Conservation (phyloP, 2,113 vertebrate species). For the Alectura lathami region DNA sequence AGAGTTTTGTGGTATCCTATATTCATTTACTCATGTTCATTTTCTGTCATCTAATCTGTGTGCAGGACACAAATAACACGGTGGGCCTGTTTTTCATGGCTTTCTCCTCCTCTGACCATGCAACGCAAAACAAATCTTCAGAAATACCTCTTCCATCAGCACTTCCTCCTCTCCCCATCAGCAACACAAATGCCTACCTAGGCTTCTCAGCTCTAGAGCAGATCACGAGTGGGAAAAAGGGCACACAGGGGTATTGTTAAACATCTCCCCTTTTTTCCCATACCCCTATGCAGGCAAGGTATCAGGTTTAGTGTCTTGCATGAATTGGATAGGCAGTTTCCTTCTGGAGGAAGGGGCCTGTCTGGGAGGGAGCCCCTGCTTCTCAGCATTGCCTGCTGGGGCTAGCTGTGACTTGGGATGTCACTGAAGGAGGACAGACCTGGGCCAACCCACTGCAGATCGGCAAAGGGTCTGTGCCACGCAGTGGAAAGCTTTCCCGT, state of each 20-base stretch:
- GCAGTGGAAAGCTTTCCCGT: accelerated
- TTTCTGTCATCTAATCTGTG: neutral
- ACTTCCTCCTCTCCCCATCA: neutral
- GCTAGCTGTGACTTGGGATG: neutral
- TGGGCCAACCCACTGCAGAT: neutral
- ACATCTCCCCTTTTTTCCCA: neutral
- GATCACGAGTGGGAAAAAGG: neutral
- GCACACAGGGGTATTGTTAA: neutral
- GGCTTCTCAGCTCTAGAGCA: neutral
- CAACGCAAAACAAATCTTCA: neutral
- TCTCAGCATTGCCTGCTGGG: neutral
- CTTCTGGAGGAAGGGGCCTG: neutral
- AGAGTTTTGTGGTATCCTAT: neutral
- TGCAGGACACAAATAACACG: neutral
- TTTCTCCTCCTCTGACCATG: neutral
- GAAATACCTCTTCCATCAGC: neutral
- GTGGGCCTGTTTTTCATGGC: neutral
- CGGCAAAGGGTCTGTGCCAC: neutral
- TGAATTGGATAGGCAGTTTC: neutral
- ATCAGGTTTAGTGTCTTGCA: neutral
- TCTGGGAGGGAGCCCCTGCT: neutral
- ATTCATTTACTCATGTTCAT: neutral
- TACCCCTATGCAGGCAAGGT: neutral
- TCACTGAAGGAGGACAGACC: neutral
- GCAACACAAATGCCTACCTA: neutral